Percentiles rank a stretch among this genome's conserved stretches.
These are phyloP conservation scores for Cladopsammia gracilis DNA, from an alignment of 64 coral and sea anemone species.

Conservation along the genomic window DNA sequence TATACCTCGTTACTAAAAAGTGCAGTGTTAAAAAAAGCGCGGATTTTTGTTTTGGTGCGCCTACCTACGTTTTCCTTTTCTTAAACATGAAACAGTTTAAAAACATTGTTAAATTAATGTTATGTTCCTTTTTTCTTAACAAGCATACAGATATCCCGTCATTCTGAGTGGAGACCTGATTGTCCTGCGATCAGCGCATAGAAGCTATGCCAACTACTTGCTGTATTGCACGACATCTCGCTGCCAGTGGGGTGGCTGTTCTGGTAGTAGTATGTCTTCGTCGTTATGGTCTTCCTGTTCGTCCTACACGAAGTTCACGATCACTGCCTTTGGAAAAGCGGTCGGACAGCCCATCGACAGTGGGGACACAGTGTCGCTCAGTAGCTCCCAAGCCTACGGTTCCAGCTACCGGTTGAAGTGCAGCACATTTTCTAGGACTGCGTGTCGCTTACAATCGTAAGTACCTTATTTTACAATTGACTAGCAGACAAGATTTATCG, in stretches of 20 bases:
- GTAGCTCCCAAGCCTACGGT: background rate
- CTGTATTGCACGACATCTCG: background rate
- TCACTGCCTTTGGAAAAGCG: background rate
- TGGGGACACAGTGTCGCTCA: conserved; percentile 7
- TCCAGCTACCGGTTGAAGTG: conserved; percentile 4
- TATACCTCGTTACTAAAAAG: too few species aligned
- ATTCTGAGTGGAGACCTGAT: conserved; percentile 15
- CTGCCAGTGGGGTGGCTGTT: background rate
- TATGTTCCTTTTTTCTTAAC: background rate
- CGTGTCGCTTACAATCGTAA: conserved; percentile 10
- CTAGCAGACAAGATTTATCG: too few species aligned
- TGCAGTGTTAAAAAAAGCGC: too few species aligned
- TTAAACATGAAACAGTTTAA: too few species aligned
- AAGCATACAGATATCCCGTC: conserved; percentile 6
- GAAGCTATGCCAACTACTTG: background rate
- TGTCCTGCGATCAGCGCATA: background rate
- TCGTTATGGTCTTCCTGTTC: background rate
- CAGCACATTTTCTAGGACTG: background rate
- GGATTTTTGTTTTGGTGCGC: too few species aligned
- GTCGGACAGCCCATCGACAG: conserved; percentile 21
- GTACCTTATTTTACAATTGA: background rate
- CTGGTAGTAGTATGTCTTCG: background rate
- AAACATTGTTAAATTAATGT: too few species aligned
- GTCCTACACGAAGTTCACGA: background rate
- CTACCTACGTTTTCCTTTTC: too few species aligned